Evolutionary conservation across 2,888 invertebrate species (phyloP).

Genomic region (Sepiola atlantica): DNA sequence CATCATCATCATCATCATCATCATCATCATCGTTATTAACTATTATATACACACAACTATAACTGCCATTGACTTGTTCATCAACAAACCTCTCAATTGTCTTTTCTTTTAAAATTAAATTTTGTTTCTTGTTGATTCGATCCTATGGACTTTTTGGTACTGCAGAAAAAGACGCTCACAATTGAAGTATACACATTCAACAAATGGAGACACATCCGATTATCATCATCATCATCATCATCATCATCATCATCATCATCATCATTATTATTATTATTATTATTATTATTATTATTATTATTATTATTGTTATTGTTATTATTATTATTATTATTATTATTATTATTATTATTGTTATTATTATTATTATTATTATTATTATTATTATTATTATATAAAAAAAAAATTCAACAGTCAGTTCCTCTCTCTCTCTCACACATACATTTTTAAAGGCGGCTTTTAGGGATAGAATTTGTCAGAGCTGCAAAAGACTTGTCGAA

Average conservation of each 20-base stretch:
- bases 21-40: neutral
- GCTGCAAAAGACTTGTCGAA: neutral
- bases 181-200: neutral
- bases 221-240: too few species aligned
- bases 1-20: neutral
- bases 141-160: neutral
- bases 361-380: too few species aligned
- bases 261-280: too few species aligned
- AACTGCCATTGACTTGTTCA: neutral
- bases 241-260: too few species aligned
- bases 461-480: neutral
- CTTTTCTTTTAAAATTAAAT: too few species aligned
- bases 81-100: neutral
- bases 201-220: neutral
- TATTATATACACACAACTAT: neutral
- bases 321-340: too few species aligned
- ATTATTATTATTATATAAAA: too few species aligned
- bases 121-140: neutral
- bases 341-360: too few species aligned
- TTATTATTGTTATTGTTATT: too few species aligned
- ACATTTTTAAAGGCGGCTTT: neutral
- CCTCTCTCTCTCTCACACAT: neutral
- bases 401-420: neutral
- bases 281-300: too few species aligned
- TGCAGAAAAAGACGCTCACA: neutral